These are phyloP conservation scores for Malachius bipustulatus DNA, from an alignment of 2,888 invertebrate species.

Conservation along the genomic window DNA sequence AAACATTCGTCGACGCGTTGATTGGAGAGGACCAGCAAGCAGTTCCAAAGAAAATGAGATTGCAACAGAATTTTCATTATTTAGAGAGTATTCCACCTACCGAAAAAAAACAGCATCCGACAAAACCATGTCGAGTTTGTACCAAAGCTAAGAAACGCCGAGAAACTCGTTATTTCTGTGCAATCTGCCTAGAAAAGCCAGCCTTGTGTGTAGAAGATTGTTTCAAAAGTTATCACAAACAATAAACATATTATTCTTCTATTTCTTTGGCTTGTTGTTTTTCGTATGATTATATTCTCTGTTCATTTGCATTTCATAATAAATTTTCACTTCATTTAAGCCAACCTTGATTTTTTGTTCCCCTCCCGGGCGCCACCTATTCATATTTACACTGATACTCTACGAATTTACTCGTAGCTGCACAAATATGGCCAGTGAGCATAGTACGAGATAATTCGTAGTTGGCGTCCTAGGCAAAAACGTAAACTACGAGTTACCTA, in stretches of 20 bases:
- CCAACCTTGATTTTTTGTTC: conserved; percentile 21
- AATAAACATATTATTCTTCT: conserved; percentile 17
- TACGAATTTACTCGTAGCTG: conserved; percentile 20
- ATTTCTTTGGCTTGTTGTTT: conserved; percentile 7
- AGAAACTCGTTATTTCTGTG: conserved; percentile 20
- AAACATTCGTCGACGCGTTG: conserved; percentile 17
- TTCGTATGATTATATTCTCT: conserved; percentile 10
- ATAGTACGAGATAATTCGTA: conserved; percentile 19
- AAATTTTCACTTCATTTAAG: conserved; percentile 16
- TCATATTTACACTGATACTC: conserved; percentile 20
- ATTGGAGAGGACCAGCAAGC: conserved; percentile 18
- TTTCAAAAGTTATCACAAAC: conserved; percentile 19
- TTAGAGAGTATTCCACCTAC: conserved; percentile 19
- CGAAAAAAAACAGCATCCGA: conserved; percentile 18
- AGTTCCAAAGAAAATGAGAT: conserved; percentile 16
- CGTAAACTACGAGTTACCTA: conserved; percentile 19
- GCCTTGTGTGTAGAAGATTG: too few species aligned
- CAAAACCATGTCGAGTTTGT: conserved; percentile 17
- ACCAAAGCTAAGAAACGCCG: conserved; percentile 17
- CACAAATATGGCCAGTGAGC: conserved; percentile 19
- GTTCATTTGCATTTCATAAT: conserved; percentile 13
- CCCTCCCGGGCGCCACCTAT: conserved; percentile 21
- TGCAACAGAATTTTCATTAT: conserved; percentile 17
- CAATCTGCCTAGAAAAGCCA: conserved; percentile 19
- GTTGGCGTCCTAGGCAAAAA: conserved; percentile 20